Evolutionary conservation across 1,140 invertebrate genomes (phyloP).

Genomic region (Leptinotarsa lineolata): DNA sequence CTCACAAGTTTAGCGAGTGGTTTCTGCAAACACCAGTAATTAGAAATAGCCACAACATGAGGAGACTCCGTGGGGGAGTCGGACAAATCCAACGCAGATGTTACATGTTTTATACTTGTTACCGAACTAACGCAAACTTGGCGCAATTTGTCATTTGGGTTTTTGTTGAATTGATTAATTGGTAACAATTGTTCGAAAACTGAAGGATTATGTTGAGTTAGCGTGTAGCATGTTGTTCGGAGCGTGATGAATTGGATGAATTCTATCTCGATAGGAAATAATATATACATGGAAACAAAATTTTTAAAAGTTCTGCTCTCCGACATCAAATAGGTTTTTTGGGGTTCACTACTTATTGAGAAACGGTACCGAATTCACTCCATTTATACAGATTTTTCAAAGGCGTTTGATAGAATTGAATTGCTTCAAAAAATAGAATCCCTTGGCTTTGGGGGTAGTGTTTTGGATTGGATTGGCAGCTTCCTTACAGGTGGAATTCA

Average conservation of each 20-base stretch:
- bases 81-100: slow-evolving; percentile 49
- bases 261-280: too few species aligned
- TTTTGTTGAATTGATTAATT: slow-evolving; percentile 47
- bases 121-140: slow-evolving; percentile 42
- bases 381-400: too few species aligned
- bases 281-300: too few species aligned
- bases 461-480: too few species aligned
- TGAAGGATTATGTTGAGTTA: slow-evolving; percentile 10
- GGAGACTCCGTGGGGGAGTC: slow-evolving; percentile 18
- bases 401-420: too few species aligned
- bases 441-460: too few species aligned
- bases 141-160: slow-evolving; percentile 44
- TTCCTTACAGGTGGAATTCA: too few species aligned
- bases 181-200: slow-evolving; percentile 31
- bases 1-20: background rate
- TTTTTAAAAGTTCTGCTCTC: too few species aligned
- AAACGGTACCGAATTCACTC: too few species aligned
- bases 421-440: too few species aligned
- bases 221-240: slow-evolving; percentile 12
- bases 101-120: slow-evolving; percentile 50
- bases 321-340: too few species aligned
- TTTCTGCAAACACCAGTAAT: slow-evolving; percentile 25
- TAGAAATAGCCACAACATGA: slow-evolving; percentile 26
- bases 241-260: background rate
- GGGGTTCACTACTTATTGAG: too few species aligned